Base-by-base conservation (phyloP, 92 coral and sea anemone species). In the Porites lobata region DNA sequence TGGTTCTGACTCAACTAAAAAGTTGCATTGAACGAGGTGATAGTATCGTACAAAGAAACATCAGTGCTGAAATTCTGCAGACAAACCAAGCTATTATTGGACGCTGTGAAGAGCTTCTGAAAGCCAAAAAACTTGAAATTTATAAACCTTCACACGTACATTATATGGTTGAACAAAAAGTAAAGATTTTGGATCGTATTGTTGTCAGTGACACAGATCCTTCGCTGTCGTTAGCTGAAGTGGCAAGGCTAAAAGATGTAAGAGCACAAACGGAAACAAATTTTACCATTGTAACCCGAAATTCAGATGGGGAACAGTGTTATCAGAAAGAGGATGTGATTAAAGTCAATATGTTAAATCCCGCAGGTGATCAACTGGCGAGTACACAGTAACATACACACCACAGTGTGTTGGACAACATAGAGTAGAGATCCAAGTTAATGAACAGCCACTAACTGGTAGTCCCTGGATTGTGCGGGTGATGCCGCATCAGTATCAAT, bases 171-270 rank as follows among this genome's bases (percentile, higher is more conserved):
- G 67, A 20, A 61, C 6, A 52, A 17, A 54, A 61, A 20, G 11
- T 7, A 12, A 22, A 19, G 5, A 24, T 61, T 15, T 52, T 86
- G 43, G 93, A 89, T 6, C 65, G 62, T 15, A 65, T 90, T 73
- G 86, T 84, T n/a, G 93, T 90, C 32, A 90, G 83, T 52, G 47
- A 50, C 0, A 90, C 93, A 8, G 93, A 90, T 54, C 51, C 86
- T 12, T 72, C 86, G 29, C 20, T 18, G 56, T 86, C 87, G 5
- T 77, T 80, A 65, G 71, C 81, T 12, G 93, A 86, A 86, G 85
- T 90, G 22, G 77, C 76, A 58, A 83, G 89, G 38, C 72, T 72
- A 52, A 43, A 52, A 18, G 93, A 90, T 15, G 87, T 86, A 1
- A 51, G 79, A 47, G 86, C 81, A 20, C 75, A 75, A 70, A 81